phyloP scores from a whole-genome alignment of 2,888 invertebrate species.

The Patella caerulea region DNA sequence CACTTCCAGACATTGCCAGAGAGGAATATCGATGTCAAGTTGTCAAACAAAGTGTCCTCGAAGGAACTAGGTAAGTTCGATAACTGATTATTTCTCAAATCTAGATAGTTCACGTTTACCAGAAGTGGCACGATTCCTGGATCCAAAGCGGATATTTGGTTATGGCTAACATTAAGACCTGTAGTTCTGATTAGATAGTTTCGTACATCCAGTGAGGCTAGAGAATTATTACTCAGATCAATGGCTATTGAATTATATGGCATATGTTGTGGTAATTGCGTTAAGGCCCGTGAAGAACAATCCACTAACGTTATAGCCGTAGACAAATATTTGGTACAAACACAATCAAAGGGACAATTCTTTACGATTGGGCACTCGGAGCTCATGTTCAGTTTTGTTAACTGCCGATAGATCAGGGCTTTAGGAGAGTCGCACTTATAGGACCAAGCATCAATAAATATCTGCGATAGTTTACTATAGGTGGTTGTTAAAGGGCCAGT shows the following conservation, averaged over 20 bases:
- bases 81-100: conserved; percentile 5
- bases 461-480: neutral
- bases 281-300: neutral
- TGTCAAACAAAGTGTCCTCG: conserved; percentile 8
- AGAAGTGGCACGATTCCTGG: conserved; percentile 4
- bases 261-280: neutral
- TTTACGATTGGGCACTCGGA: neutral
- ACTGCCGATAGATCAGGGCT: neutral
- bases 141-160: neutral
- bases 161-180: conserved; percentile 2
- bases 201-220: neutral
- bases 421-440: neutral
- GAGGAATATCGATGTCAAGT: neutral
- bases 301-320: neutral
- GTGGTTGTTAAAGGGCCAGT: neutral
- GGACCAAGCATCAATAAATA: neutral
- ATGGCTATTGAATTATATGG: neutral
- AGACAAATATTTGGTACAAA: neutral
- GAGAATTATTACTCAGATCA: neutral
- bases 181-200: neutral
- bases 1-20: conserved; percentile 1
- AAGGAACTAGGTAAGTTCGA: neutral
- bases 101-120: neutral
- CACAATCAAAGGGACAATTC: neutral
- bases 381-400: neutral